phyloP scores from a whole-genome alignment of 2,888 invertebrate genomes.

The Diarsia rubi region DNA sequence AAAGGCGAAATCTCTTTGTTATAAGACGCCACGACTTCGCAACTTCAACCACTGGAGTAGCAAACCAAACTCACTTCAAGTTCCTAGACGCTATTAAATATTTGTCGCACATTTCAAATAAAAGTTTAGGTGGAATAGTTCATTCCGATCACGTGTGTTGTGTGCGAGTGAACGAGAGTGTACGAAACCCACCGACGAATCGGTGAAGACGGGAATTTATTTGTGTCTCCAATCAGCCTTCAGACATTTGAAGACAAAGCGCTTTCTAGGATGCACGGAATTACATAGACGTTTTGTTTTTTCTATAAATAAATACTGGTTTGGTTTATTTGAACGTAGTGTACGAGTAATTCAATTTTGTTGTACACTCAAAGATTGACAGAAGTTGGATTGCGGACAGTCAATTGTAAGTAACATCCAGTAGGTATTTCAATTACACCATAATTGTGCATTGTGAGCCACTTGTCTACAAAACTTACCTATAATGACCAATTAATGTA shows the following conservation, averaged over 20 bases:
- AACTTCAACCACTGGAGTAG: conserved; percentile 8
- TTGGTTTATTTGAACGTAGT: background rate
- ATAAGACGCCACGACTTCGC: background rate
- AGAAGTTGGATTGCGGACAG: background rate
- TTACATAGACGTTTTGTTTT: conserved; percentile 58
- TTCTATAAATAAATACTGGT: conserved; percentile 30
- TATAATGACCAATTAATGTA: no score
- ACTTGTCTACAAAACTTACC: background rate
- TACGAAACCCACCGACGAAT: conserved; percentile 67
- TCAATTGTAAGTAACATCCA: background rate
- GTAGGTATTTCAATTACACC: background rate
- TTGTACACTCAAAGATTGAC: background rate
- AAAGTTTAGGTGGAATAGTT: conserved; percentile 55
- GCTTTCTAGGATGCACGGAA: conserved; percentile 74
- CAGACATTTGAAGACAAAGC: conserved; percentile 81
- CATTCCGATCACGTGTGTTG: conserved; percentile 74
- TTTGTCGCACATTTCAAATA: conserved; percentile 66
- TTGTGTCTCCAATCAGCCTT: conserved; percentile 86
- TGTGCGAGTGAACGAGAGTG: conserved; percentile 63
- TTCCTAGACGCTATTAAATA: conserved; percentile 58
- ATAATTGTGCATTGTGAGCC: no score
- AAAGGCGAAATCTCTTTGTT: background rate
- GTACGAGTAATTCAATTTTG: background rate
- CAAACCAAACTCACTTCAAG: conserved; percentile 30
- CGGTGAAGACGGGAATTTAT: conserved; percentile 80